These are phyloP conservation scores for Opisthocomus hoazin DNA, from an alignment of 2,113 vertebrate genomes.

Conservation along the genomic window DNA sequence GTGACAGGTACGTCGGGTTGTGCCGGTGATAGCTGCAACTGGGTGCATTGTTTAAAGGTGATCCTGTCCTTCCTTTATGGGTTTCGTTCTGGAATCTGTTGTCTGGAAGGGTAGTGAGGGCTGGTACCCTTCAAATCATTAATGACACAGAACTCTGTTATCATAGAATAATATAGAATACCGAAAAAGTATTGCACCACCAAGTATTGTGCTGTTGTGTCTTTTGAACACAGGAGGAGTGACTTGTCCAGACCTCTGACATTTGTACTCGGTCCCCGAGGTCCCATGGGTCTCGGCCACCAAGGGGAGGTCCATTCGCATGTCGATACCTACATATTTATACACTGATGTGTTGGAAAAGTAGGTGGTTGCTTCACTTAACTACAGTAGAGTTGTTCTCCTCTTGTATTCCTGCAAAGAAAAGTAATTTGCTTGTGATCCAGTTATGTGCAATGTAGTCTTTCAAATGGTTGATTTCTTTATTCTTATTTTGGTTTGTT, in stretches of 20 bases:
- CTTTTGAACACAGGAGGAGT: not conserved
- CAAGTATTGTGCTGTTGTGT: not conserved
- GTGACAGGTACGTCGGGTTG: not conserved
- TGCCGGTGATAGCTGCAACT: not conserved
- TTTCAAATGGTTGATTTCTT: not conserved
- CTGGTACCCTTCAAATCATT: not conserved
- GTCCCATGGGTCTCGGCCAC: not conserved
- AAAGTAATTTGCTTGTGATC: not conserved
- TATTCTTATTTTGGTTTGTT: not conserved
- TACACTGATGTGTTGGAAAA: rapidly evolving
- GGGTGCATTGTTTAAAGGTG: not conserved
- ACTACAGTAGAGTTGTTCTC: not conserved
- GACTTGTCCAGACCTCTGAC: not conserved
- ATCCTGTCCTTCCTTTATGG: not conserved
- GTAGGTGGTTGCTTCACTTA: not conserved
- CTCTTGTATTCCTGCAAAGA: not conserved
- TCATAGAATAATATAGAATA: rapidly evolving
- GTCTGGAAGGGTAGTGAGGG: not conserved
- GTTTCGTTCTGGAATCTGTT: not conserved
- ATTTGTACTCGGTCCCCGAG: not conserved
- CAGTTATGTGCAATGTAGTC: not conserved
- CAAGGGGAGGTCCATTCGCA: rapidly evolving
- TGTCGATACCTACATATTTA: not conserved
- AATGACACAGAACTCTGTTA: not conserved
- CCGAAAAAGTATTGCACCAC: not conserved